phyloP scores from a whole-genome alignment of 2,113 vertebrate genomes.

The Onychostoma macrolepis region DNA sequence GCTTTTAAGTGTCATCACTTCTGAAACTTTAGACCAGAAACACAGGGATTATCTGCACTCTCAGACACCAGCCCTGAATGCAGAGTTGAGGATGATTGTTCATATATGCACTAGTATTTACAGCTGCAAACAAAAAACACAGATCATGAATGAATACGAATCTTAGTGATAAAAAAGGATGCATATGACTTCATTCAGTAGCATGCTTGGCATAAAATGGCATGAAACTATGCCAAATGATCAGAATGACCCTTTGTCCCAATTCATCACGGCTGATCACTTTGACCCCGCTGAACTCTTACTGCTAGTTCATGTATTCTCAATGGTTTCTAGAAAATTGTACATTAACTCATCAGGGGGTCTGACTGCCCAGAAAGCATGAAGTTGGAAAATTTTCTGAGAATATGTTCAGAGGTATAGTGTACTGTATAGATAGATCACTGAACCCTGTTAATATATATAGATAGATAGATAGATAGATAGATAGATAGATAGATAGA shows the following conservation, averaged over 20 bases:
- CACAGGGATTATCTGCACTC: neutral
- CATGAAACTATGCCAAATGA: neutral
- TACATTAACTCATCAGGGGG: conserved; percentile 16
- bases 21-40: neutral
- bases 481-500: no score
- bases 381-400: neutral
- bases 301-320: conserved; percentile 26
- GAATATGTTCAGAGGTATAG: neutral
- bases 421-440: neutral
- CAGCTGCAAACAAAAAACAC: neutral
- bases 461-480: neutral
- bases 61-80: neutral
- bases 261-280: conserved; percentile 18
- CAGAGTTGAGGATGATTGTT: neutral
- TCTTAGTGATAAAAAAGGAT: no score
- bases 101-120: neutral
- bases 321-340: conserved; percentile 22
- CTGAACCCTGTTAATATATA: neutral
- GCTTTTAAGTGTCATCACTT: neutral
- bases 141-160: neutral
- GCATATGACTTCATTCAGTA: neutral
- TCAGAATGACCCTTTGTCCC: neutral
- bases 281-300: conserved; percentile 35
- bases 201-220: neutral
- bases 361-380: neutral